Evolutionary conservation across 2,797 vertebrate species (phyloP).

Genomic region (Acanthopagrus latus): DNA sequence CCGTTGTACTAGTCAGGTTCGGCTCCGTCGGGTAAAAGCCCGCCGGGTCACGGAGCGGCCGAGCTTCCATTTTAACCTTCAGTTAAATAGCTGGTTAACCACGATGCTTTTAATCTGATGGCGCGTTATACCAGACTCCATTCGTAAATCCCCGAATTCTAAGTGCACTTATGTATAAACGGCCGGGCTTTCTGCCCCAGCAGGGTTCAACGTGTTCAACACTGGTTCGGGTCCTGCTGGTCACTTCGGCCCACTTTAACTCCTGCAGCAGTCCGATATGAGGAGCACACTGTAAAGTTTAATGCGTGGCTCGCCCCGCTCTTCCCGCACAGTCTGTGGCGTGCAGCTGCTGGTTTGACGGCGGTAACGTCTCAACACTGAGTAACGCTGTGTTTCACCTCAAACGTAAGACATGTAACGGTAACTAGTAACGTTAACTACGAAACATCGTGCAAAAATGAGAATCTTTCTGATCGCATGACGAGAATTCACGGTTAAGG

Average conservation of each 20-base stretch:
- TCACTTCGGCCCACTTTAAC: not conserved
- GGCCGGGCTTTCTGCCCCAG: accelerated
- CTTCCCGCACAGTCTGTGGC: constrained; percentile 10
- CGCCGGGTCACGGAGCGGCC: not conserved
- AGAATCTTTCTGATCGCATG: too few species aligned
- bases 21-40: not conserved
- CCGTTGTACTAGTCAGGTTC: not conserved
- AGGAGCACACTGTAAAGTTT: not conserved
- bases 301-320: not conserved
- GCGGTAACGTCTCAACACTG: too few species aligned
- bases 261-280: too few species aligned
- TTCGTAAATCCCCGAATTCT: accelerated
- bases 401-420: too few species aligned
- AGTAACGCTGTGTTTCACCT: too few species aligned
- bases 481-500: too few species aligned
- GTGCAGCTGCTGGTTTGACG: not conserved
- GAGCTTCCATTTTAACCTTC: constrained; percentile 44
- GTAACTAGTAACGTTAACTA: too few species aligned
- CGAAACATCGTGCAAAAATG: too few species aligned
- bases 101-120: constrained; percentile 13
- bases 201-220: accelerated
- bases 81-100: not conserved
- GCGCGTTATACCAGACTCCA: constrained; percentile 23
- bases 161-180: accelerated
- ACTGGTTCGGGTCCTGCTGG: accelerated